Base-by-base conservation (phyloP, 1,140 invertebrate genomes). In the Platorchestia sp. region DNA sequence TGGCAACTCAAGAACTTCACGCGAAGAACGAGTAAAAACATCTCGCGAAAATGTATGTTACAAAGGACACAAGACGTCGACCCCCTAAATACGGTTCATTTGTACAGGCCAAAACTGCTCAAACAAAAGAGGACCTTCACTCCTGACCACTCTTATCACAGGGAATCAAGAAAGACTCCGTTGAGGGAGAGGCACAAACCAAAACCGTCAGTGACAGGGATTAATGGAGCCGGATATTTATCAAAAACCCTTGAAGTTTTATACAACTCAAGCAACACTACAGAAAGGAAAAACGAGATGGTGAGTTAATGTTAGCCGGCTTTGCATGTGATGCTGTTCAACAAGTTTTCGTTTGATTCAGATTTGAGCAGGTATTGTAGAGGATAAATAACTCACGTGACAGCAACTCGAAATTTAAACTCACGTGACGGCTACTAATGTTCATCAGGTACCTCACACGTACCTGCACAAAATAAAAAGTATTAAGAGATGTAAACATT, bases 1-100 rank as follows among this genome's bases (percentile, higher is more conserved):
- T 19, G 59, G 44, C 91, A 45, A 45, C 91, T 93, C 91, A 93
- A 93, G 43, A 93, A 47, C 91, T 93, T 47, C 91, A 27, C 3
- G 47, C 91, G 27, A 41, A 93, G 47, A 93, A 93, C 44, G 44
- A 93, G 40, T 7, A 47, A 44, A 45, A 47, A 93, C 91, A 40
- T 44, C 44, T 42, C 91, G 10, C 43, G 43, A 93, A 44, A 93
- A 93, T 47, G 45, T 93, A 1, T n/a, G 3, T 44, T 44, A 93
- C 43, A 40, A 42, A 45, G 91, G 91, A n/a, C 44, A 93, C 41
- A 5, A 89, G 87, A 89, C 87, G 27, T 42, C 43, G 87, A 89
- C 87, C 87, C 87, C 42, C 36, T 42, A 42, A 89, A 7, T 41
- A 43, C 87, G 87, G 87, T 42, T 42, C 87, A 89, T 89, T 89